A percentile compares a stretch with the other conserved stretches of the same genome.
phyloP scores from a whole-genome alignment of 2,113 vertebrate species.

The Machaerirhynchus nigripectus region DNA sequence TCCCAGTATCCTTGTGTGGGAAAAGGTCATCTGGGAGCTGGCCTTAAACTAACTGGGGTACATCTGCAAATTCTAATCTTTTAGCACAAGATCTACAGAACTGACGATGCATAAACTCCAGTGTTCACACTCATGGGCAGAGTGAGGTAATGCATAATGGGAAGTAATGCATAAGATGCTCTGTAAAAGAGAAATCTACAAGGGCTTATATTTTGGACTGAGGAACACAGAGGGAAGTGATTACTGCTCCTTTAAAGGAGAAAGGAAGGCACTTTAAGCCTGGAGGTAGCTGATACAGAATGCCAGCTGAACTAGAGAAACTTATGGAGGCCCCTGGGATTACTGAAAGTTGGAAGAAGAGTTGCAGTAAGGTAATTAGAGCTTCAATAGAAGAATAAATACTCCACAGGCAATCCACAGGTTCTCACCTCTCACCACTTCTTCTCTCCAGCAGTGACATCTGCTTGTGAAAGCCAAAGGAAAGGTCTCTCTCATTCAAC shows the following conservation, averaged over 20 bases:
- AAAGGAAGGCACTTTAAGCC: conserved; percentile 39
- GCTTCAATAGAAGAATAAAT: conserved; percentile 47
- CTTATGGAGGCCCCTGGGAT: conserved; percentile 21
- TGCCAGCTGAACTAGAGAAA: conserved; percentile 38
- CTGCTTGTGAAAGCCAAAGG: neutral
- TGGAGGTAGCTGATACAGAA: conserved; percentile 24
- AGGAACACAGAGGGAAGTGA: neutral
- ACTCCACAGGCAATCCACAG: conserved; percentile 53
- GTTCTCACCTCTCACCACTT: conserved; percentile 29
- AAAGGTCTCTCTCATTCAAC: conserved; percentile 23
- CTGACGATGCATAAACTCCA: neutral
- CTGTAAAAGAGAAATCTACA: neutral
- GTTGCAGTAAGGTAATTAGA: conserved; percentile 51
- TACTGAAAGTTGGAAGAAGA: conserved; percentile 20
- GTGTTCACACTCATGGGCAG: neutral
- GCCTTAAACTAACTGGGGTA: neutral
- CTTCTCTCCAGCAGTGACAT: conserved; percentile 33
- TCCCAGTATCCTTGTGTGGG: neutral
- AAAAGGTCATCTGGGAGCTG: neutral
- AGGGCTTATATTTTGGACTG: neutral
- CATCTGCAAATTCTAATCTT: neutral
- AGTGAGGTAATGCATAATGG: no score
- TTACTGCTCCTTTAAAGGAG: conserved; percentile 22
- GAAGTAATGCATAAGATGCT: neutral
- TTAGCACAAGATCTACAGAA: neutral